Evolutionary conservation across 2,888 invertebrate genomes (phyloP), one percentile per base, ranked within the genome.

Genomic region (Digitonthophagus gazella): DNA sequence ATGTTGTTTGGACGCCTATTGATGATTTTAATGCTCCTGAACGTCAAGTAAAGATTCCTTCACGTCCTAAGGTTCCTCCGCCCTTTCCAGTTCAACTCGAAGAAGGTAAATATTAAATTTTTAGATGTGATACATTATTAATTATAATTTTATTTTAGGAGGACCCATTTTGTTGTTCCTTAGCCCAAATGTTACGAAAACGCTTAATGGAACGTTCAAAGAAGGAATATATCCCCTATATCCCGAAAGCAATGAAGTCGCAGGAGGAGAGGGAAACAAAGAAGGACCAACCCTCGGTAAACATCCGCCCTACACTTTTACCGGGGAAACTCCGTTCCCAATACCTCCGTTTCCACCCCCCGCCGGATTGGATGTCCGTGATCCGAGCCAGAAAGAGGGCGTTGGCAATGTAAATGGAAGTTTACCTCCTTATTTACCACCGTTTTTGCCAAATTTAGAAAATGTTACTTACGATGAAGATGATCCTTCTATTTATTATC

Each of bases 11-110:
- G 95, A 88, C 91, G 66, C 90, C 95, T 16, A 93, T 95, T 75
- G 95, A 95, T 80, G 88, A 91, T 80, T 95, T 92, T 82, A 87
- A 90, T 82, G 93, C 94, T 73, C 93, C 94, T 19, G 86, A 87
- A 78, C 88, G 95, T 77, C 94, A 92, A 83, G 93, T 95, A 79
- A 93, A 93, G 83, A 87, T 95, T 78, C 94, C 95, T 58, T 83
- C 89, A 66, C 89, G 90, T 82, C 93, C 94, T 6, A 90, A 90
- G 83, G 89, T 95, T 77, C 94, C 95, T 83, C 95, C 95, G 87
- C 95, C 95, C 85, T 95, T 95, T 91, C 95, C 95, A 81, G 91
- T 95, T 84, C 94, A 93, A 85, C 90, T 95, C 83, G 87, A 88
- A 82, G 93, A 94, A 81, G 88, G 28, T 44, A 44, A 44, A 2